These are phyloP conservation scores for Nymphalis polychloros DNA, from an alignment of 2,888 invertebrate genomes.

Conservation along the genomic window DNA sequence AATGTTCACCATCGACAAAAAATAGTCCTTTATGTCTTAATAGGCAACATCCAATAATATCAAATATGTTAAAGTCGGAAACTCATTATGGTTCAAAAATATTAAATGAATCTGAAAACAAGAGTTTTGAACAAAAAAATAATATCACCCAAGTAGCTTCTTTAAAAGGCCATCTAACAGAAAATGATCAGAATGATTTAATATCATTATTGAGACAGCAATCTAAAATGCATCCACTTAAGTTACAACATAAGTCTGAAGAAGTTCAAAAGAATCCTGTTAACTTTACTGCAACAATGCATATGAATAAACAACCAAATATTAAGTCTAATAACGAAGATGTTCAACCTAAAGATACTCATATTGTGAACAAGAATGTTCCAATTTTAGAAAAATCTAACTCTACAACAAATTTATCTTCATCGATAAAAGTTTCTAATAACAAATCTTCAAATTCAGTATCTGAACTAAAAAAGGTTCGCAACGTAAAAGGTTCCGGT, in stretches of 20 bases:
- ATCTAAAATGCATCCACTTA: constrained; percentile 48
- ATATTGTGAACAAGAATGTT: not conserved
- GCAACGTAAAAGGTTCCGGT: constrained; percentile 26
- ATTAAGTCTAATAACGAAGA: not conserved
- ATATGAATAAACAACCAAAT: not conserved
- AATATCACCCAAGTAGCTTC: constrained; percentile 2
- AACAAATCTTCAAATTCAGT: constrained; percentile 8
- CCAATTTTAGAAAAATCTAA: not conserved
- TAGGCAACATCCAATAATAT: constrained; percentile 33
- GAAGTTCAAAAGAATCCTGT: constrained; percentile 20
- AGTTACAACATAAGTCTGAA: constrained; percentile 20
- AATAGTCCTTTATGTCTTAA: constrained; percentile 4
- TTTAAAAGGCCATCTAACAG: constrained; percentile 44
- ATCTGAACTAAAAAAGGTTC: constrained; percentile 26
- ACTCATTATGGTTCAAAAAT: constrained; percentile 1
- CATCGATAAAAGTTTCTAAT: constrained; percentile 20
- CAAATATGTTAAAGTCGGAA: constrained; percentile 35
- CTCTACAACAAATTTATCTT: constrained; percentile 4
- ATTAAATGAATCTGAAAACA: constrained; percentile 14
- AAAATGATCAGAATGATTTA: constrained; percentile 63
- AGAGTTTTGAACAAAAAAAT: constrained; percentile 14
- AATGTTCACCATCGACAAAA: not conserved
- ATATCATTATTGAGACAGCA: constrained; percentile 58
- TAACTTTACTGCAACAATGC: constrained; percentile 7
- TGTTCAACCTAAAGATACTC: not conserved